phyloP scores from a whole-genome alignment of 2,113 vertebrate genomes.

The Prinia subflava region DNA sequence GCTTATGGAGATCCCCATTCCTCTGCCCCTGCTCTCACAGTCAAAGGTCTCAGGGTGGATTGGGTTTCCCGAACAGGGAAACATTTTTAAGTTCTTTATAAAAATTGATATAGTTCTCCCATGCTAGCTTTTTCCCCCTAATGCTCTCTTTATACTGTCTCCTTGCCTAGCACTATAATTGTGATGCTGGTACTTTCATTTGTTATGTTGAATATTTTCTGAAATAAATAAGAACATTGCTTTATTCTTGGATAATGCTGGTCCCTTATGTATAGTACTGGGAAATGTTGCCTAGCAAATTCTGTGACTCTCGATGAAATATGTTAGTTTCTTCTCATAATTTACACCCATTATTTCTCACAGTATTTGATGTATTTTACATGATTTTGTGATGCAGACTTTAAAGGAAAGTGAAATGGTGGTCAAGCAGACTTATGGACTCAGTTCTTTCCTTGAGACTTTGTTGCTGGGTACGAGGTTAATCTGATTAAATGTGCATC shows the following conservation, averaged over 20 bases:
- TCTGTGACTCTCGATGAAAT: background rate
- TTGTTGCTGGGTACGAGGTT: background rate
- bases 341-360: background rate
- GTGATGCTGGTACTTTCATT: background rate
- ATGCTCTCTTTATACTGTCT: background rate
- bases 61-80: background rate
- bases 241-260: conserved; percentile 12
- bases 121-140: background rate
- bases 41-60: background rate
- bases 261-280: background rate
- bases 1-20: background rate
- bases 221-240: conserved; percentile 6
- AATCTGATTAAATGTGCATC: background rate
- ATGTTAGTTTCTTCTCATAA: conserved; percentile 6
- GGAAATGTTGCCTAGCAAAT: conserved; percentile 45
- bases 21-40: background rate
- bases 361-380: background rate
- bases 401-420: background rate
- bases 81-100: background rate
- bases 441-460: background rate
- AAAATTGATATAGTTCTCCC: background rate
- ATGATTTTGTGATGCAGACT: background rate
- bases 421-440: background rate
- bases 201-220: background rate
- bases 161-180: background rate